Base-by-base conservation (phyloP, 1,140 invertebrate species). In the Solen grandis region DNA sequence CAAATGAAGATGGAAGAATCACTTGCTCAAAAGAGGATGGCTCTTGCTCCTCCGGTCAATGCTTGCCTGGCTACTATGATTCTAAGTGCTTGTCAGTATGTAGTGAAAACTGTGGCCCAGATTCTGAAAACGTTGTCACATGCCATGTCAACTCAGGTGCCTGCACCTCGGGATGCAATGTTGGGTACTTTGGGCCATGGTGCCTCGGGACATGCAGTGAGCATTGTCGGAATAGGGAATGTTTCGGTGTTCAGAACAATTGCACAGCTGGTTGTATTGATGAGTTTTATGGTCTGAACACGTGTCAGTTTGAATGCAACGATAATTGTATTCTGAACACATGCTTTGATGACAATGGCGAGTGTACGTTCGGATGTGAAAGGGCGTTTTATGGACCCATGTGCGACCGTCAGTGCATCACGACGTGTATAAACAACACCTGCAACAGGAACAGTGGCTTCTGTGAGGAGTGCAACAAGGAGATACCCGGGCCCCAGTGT, bases 241-340 rank as follows among this genome's bases (percentile, higher is more conserved):
- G 74, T 38, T 38, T 54, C 54, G 33, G 35, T 1, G 22, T 31
- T 22, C 33, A 25, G 22, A 54, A 77, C 38, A 77, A 77, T 27
- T 77, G 74, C 62, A 66, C 60, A 14, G 31, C 41, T 27, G 60
- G 60, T 5, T 77, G 74, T 38, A 38, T 77, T 27, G 60, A 55
- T 16, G 54, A 60, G 19, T 77, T 50, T 25, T 77, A 66, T 29
- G 60, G 50, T n/a, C n/a, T n/a, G n/a, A 60, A 60, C 35, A 14
- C 31, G 13, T 77, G 74, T 63, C 35, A 77, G 22, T 2, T 35
- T 10, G 22, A 27, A 1, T 77, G 74, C 22, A 77, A 66, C n/a
- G 35, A 36, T 16, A 66, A 77, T 25, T 77, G 74, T 63, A 35
- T 66, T 16, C 25, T 14, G 1, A 19, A 54, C 16, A 66, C 41